These are phyloP conservation scores for Nasonia longicornis DNA, from an alignment of 1,140 invertebrate genomes.

Conservation along the genomic window DNA sequence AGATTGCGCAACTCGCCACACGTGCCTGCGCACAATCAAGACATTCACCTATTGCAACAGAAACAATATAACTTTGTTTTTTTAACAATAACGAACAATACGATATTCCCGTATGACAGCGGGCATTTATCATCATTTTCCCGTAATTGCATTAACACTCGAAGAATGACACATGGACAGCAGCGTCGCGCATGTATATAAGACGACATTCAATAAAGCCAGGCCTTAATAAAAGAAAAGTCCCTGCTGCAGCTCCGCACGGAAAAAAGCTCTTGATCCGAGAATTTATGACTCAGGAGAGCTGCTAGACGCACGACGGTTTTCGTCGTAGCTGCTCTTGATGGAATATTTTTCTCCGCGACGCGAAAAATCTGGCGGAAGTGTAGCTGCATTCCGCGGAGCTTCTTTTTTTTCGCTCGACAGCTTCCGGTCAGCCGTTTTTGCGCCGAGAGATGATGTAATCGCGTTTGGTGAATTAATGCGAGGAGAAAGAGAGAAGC, in stretches of 20 bases:
- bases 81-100: too few species aligned
- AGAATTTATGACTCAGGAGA: constrained; percentile 13
- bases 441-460: not conserved
- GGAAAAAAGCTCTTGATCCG: not conserved
- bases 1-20: not conserved
- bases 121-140: not conserved
- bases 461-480: constrained; percentile 25
- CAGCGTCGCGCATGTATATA: not conserved
- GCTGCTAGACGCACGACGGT: not conserved
- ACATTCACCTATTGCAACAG: too few species aligned
- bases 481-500: not conserved
- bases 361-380: not conserved
- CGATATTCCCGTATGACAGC: too few species aligned
- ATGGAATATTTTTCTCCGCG: not conserved
- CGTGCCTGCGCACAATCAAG: not conserved
- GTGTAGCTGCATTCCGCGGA: not conserved
- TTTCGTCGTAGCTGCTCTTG: not conserved
- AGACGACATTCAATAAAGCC: not conserved
- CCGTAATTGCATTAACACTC: not conserved
- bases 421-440: constrained; percentile 14
- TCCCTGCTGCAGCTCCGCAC: not conserved
- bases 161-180: not conserved
- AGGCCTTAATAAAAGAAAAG: constrained; percentile 13
- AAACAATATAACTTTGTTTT: too few species aligned
- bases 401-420: not conserved